Percentiles rank a stretch among this genome's conserved stretches.
Conservation (phyloP, 2,797 vertebrate species). For the Myiothlypis chrysogaster region DNA sequence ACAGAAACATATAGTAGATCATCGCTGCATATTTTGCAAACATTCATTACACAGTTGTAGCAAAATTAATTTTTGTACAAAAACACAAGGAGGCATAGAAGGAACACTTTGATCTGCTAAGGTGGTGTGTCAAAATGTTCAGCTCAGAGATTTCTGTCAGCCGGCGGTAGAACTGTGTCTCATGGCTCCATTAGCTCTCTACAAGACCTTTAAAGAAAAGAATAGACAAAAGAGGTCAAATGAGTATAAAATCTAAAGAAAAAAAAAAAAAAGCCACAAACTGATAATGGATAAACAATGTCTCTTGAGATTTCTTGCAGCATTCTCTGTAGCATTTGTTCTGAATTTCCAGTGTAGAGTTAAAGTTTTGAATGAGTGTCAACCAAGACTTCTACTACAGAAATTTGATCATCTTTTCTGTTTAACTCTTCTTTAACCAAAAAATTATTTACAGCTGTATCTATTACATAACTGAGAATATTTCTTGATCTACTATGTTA, state of each 20-base stretch:
- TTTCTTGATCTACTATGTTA: background rate
- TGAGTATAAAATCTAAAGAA: background rate
- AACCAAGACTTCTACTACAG: background rate
- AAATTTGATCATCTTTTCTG: background rate
- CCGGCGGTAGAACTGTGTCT: background rate
- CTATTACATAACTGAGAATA: background rate
- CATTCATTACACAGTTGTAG: background rate
- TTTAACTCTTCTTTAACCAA: background rate
- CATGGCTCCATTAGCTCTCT: background rate
- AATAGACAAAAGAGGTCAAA: background rate
- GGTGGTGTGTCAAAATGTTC: background rate
- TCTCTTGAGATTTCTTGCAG: background rate
- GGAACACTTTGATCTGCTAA: background rate
- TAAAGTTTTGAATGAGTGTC: background rate
- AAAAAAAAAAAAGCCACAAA: background rate
- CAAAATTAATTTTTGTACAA: background rate
- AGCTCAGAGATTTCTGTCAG: background rate
- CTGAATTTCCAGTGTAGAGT: background rate
- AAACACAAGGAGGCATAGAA: background rate
- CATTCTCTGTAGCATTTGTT: background rate
- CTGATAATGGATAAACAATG: rapidly evolving
- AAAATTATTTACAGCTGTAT: background rate
- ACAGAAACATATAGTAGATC: background rate
- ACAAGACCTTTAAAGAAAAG: background rate
- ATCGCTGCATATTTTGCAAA: background rate